Evolutionary conservation across 2,113 vertebrate genomes (phyloP).

Genomic region (Chlamydotis undulata): DNA sequence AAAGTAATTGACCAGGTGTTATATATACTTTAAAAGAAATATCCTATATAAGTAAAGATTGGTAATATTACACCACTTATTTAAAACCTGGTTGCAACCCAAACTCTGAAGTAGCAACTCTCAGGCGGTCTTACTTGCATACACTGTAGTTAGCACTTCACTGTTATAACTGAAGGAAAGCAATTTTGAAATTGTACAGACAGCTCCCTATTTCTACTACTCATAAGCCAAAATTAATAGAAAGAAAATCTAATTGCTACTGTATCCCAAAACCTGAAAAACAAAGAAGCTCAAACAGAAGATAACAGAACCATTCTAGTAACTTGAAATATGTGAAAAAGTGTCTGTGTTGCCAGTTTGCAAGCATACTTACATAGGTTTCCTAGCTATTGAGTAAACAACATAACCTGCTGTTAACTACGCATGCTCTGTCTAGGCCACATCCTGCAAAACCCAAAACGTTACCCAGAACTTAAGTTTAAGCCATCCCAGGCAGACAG

Average conservation of each 20-base stretch:
- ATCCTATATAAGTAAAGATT: neutral
- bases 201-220: neutral
- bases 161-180: neutral
- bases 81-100: neutral
- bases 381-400: neutral
- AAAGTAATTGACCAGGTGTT: neutral
- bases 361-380: neutral
- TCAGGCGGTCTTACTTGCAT: neutral
- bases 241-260: neutral
- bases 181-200: neutral
- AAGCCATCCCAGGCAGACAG: neutral
- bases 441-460: neutral
- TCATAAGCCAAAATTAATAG: neutral
- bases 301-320: neutral
- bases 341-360: neutral
- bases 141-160: neutral
- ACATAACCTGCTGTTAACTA: neutral
- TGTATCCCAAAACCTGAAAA: neutral
- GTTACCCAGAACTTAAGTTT: neutral
- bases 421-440: neutral
- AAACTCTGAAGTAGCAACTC: neutral
- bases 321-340: neutral
- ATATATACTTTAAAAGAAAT: neutral
- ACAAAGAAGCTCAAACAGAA: neutral
- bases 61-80: neutral